Base-by-base conservation (phyloP, 2,113 vertebrate genomes). In the Perca fluviatilis region DNA sequence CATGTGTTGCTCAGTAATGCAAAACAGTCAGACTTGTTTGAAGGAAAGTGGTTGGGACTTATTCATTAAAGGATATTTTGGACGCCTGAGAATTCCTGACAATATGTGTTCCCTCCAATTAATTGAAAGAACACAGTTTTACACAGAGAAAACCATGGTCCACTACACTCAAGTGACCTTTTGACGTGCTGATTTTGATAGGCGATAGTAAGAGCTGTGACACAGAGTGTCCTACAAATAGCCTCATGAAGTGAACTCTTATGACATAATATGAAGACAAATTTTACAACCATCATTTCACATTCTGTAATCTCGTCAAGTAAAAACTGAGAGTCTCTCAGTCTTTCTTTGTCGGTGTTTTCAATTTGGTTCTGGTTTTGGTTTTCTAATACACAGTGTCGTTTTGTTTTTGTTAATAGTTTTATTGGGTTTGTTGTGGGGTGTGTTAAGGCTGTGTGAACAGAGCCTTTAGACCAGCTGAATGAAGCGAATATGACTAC, bases 11-110 rank as follows among this genome's bases (percentile, higher is more conserved):
- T 75, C 50, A 43, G 12, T 81, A 69, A 79, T 78, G 21, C 64
- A 78, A 85, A 90, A 84, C 71, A 87, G 58, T 21, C 54, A 50
- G 62, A 78, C n/a, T 36, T 54, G 51, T 70, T 54, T 79, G 14
- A 82, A 71, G 50, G 63, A 65, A 82, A 62, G 68, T 74, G 78
- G 11, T 33, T 15, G 7, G 23, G 25, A 60, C 30, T 21, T 40
- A 60, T 18, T 77, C 36, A 65, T 57, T 23, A 54, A 74, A 46
- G 47, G 27, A 56, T 21, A 53, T 53, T 61, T 56, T 47, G 11
- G 18, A 77, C 74, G 36, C 54, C 16, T 33, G 18, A 61, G 19
- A 76, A 57, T 60, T 82, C 25, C 46, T 49, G 12, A 21, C 43
- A 18, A 21, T 36, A 63, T 18, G 15, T 3, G 11, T 71, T 58